A percentile compares a stretch with the other conserved stretches of the same genome.
Evolutionary conservation across 2,888 invertebrate genomes (phyloP).

Genomic region (Carpatolechia fugitivella): DNA sequence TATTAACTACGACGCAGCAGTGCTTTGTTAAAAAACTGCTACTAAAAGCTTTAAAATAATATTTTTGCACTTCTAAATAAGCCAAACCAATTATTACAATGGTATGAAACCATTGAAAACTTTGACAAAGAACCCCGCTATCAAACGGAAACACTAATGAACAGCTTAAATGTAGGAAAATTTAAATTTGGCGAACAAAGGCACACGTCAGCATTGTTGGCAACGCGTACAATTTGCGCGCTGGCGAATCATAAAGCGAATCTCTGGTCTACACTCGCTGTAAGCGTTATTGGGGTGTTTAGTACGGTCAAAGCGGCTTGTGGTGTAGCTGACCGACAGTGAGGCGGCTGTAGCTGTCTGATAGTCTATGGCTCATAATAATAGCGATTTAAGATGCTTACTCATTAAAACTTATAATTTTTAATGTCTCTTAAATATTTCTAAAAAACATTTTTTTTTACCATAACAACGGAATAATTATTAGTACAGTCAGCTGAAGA

Average conservation of each 20-base stretch:
- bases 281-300: constrained; percentile 52
- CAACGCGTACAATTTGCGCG: constrained; percentile 57
- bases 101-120: background rate
- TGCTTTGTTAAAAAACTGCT: too few relatives aligned
- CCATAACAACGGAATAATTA: too few relatives aligned
- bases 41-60: too few relatives aligned
- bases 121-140: background rate
- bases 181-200: constrained; percentile 54
- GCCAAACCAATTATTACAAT: too few relatives aligned
- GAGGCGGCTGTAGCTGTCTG: background rate
- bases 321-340: constrained; percentile 38
- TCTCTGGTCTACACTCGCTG: constrained; percentile 58
- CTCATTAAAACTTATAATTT: too few relatives aligned
- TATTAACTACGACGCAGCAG: background rate
- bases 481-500: too few relatives aligned
- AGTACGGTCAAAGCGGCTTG: constrained; percentile 44
- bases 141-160: constrained; percentile 13
- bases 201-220: constrained; percentile 41
- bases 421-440: too few relatives aligned
- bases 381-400: too few relatives aligned
- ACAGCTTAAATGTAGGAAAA: constrained; percentile 35
- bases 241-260: constrained; percentile 59
- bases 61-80: too few relatives aligned
- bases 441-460: too few relatives aligned
- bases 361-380: background rate